A percentile compares a stretch with the other conserved stretches of the same genome.
Evolutionary conservation across 2,113 vertebrate species (phyloP).

Genomic region (Ailurus styani): DNA sequence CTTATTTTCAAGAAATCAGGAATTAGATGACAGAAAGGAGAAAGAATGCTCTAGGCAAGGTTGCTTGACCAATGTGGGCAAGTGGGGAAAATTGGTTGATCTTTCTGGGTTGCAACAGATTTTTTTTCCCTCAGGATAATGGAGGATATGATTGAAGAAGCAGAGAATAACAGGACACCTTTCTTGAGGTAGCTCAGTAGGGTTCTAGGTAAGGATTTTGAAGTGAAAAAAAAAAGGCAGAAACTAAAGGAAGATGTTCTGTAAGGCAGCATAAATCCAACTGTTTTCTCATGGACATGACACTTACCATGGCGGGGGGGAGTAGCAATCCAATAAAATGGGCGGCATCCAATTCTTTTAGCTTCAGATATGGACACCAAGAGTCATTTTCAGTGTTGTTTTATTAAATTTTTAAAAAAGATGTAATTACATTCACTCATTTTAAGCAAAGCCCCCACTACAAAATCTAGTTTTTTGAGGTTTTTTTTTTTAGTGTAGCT

Average conservation of each 20-base stretch:
- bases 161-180: background rate
- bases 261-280: background rate
- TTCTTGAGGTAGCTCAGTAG: background rate
- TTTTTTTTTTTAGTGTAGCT: background rate
- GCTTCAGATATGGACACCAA: background rate
- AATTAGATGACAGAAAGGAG: background rate
- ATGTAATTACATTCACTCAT: background rate
- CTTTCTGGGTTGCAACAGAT: background rate
- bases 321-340: background rate
- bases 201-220: background rate
- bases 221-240: background rate
- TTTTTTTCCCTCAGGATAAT: too few relatives aligned
- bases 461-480: background rate
- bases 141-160: background rate
- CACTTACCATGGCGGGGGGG: background rate
- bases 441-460: background rate
- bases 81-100: background rate
- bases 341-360: background rate
- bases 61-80: accelerated
- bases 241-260: background rate
- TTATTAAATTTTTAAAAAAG: background rate
- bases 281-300: background rate
- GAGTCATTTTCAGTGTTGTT: background rate
- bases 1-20: background rate
- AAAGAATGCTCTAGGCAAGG: background rate